These are phyloP conservation scores for Drosophila paulistorum DNA, from an alignment of 1,140 invertebrate genomes.

Conservation along the genomic window DNA sequence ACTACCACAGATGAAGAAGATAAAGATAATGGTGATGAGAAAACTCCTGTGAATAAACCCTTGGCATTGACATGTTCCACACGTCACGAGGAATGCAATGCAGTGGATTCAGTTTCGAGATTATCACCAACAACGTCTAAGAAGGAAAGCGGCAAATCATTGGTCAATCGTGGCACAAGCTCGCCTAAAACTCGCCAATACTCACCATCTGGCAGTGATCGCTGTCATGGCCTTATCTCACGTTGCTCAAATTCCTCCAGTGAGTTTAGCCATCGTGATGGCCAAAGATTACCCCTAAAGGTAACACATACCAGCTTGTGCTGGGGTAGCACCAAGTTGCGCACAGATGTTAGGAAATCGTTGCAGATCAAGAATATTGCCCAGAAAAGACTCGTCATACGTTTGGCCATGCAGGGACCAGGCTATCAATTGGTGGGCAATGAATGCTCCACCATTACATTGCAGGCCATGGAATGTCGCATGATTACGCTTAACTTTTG, in stretches of 20 bases:
- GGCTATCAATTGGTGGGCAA: constrained; percentile 72
- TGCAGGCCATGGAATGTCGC: constrained; percentile 78
- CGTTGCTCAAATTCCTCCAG: constrained; percentile 75
- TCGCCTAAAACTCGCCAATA: constrained; percentile 70
- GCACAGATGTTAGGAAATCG: constrained; percentile 68
- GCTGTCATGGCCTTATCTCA: constrained; percentile 52
- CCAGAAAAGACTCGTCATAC: constrained; percentile 68
- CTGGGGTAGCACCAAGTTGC: constrained; percentile 77
- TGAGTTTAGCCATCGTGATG: constrained; percentile 81
- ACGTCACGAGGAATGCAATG: constrained; percentile 56
- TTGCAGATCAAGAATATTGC: constrained; percentile 79
- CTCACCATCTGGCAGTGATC: constrained; percentile 60
- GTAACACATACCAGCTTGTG: constrained; percentile 70
- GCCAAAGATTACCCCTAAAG: constrained; percentile 73
- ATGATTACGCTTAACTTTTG: constrained; percentile 73
- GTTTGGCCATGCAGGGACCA: constrained; percentile 71
- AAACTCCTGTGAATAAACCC: constrained; percentile 58
- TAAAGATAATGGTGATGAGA: constrained; percentile 18
- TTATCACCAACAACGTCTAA: background rate
- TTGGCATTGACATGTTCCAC: constrained; percentile 44
- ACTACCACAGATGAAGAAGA: constrained; percentile 43
- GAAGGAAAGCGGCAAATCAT: constrained; percentile 59
- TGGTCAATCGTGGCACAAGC: constrained; percentile 55
- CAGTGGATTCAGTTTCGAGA: constrained; percentile 39
- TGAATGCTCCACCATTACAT: constrained; percentile 53